phyloP scores from a whole-genome alignment of 2,113 vertebrate genomes.

The Arothron firmamentum region DNA sequence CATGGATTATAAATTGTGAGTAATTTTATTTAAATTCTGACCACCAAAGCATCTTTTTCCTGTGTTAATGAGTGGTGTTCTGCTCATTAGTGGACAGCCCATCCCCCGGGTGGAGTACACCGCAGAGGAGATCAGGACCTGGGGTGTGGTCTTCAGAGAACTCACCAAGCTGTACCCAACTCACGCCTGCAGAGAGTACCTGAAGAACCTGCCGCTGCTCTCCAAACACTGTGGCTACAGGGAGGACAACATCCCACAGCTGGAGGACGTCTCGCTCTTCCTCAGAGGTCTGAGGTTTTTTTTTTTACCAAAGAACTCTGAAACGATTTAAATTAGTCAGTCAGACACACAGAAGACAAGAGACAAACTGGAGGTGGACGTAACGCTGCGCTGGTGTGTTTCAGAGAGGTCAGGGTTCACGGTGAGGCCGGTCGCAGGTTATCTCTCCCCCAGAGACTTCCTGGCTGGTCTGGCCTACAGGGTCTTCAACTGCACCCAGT shows the following conservation, averaged over 20 bases:
- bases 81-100: slow-evolving; percentile 82
- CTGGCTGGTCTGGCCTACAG: slow-evolving; percentile 92
- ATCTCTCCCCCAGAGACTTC: slow-evolving; percentile 94
- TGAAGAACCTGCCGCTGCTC: slow-evolving; percentile 93
- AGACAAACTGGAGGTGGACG: no score
- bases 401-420: slow-evolving; percentile 94
- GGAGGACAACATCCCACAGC: slow-evolving; percentile 93
- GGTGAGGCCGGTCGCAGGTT: slow-evolving; percentile 93
- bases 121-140: slow-evolving; percentile 88
- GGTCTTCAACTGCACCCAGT: slow-evolving; percentile 98
- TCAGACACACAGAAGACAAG: no score
- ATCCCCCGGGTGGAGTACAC: slow-evolving; percentile 92
- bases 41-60: neutral
- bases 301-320: no score
- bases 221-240: slow-evolving; percentile 90
- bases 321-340: no score
- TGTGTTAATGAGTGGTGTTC: neutral
- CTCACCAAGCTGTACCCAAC: slow-evolving; percentile 94
- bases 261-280: slow-evolving; percentile 91
- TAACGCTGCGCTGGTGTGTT: slow-evolving; percentile 29
- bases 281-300: slow-evolving; percentile 90
- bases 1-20: slow-evolving; percentile 97
- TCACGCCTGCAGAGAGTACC: slow-evolving; percentile 92
- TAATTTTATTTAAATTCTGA: neutral
- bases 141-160: slow-evolving; percentile 91